Evolutionary conservation across 2,113 vertebrate genomes (phyloP).

Genomic region (Cardinalis cardinalis): DNA sequence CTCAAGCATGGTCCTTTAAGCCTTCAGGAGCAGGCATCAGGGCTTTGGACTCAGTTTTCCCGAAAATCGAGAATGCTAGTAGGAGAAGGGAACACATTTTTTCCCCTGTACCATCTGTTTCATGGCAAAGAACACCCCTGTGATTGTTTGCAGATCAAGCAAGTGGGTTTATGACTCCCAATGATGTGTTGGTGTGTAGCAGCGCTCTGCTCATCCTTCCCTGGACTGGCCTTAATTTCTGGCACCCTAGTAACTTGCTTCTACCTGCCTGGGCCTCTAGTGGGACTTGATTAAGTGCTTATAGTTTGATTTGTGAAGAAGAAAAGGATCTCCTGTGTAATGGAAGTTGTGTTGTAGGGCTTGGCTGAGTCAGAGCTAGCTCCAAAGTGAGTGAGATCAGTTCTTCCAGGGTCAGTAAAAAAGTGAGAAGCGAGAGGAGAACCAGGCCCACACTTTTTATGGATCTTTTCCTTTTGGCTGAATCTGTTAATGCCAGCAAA

Average conservation of each 20-base stretch:
- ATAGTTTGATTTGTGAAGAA: neutral
- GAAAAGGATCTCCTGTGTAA: neutral
- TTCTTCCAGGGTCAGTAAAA: neutral
- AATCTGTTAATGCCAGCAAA: neutral
- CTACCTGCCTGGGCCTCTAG: neutral
- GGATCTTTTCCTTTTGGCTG: neutral
- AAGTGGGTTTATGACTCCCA: neutral
- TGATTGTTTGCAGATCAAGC: neutral
- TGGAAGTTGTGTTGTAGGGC: neutral
- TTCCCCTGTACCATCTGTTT: neutral
- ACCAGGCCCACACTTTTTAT: neutral
- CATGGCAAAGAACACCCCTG: accelerated
- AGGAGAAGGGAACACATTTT: accelerated
- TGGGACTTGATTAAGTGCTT: neutral
- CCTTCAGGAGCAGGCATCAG: neutral
- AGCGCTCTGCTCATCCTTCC: neutral
- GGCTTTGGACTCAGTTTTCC: accelerated
- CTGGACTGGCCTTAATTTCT: neutral
- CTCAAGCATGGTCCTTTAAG: neutral
- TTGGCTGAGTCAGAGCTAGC: neutral
- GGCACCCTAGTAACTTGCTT: neutral
- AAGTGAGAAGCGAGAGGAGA: neutral
- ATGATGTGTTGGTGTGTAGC: neutral
- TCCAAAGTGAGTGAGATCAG: neutral
- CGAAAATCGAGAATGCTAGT: neutral